Percentiles rank a stretch among this genome's conserved stretches.
Conservation (phyloP, 1,140 invertebrate genomes). For the Aphis craccivora region DNA sequence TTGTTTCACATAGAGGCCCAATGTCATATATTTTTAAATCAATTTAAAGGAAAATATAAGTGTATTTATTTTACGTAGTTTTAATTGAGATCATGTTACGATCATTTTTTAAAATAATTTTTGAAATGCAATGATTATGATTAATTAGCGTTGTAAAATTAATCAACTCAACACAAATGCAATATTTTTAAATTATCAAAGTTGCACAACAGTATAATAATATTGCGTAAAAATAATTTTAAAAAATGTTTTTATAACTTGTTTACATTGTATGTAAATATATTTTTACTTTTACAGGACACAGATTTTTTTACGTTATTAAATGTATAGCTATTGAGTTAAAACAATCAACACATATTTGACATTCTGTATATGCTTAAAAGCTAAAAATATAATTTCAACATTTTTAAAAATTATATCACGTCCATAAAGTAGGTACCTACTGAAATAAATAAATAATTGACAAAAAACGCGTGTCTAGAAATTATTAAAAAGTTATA, state of each 20-base stretch:
- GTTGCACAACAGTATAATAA: no score
- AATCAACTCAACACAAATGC: no score
- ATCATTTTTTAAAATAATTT: no score
- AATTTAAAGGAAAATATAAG: not conserved
- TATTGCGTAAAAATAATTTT: no score
- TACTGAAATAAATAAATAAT: conserved; percentile 8
- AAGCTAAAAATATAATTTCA: not conserved
- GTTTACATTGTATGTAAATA: no score
- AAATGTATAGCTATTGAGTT: not conserved
- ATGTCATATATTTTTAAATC: not conserved
- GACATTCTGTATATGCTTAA: not conserved
- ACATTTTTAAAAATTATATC: conserved; percentile 4
- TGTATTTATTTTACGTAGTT: no score
- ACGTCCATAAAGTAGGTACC: not conserved
- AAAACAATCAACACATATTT: not conserved
- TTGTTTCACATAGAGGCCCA: not conserved
- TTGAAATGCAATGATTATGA: no score
- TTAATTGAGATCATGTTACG: no score
- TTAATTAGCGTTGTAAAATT: no score
- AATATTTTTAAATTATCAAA: no score
- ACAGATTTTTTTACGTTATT: not conserved
- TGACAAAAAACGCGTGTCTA: not conserved
- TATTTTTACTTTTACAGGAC: not conserved
- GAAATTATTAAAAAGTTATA: conserved; percentile 15
- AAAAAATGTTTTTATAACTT: no score